A percentile compares a stretch with the other conserved stretches of the same genome.
These are phyloP conservation scores for Trissonchulus latispiculum DNA, from an alignment of 2,888 invertebrate species.

Conservation along the genomic window DNA sequence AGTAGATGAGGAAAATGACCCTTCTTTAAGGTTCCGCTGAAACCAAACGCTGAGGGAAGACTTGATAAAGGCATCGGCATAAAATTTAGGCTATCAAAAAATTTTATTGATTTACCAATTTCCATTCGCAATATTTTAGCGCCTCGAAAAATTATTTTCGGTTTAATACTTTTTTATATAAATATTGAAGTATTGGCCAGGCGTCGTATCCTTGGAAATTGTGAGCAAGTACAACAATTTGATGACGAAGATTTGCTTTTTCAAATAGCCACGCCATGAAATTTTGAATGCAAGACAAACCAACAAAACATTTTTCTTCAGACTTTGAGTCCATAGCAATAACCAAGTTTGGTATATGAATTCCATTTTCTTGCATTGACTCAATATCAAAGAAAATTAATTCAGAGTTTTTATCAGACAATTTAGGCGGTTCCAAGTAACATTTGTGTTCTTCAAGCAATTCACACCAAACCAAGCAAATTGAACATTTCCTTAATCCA, in stretches of 20 bases:
- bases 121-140: neutral
- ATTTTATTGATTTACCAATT: neutral
- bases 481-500: neutral
- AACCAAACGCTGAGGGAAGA: neutral
- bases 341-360: slow-evolving; percentile 10
- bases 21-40: neutral
- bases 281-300: neutral
- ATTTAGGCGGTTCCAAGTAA: neutral
- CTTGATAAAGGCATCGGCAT: neutral
- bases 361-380: slow-evolving; percentile 4
- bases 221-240: neutral
- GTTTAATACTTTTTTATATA: slow-evolving; percentile 2
- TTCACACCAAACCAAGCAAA: neutral
- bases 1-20: neutral
- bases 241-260: neutral
- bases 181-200: neutral
- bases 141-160: neutral
- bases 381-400: slow-evolving; percentile 14
- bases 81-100: neutral
- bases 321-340: neutral
- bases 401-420: neutral
- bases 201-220: slow-evolving; percentile 1
- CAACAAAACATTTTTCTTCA: neutral
- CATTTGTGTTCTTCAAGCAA: neutral
- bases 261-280: slow-evolving; percentile 9